Evolutionary conservation across 2,113 vertebrate genomes (phyloP).

Genomic region (Piaya cayana): DNA sequence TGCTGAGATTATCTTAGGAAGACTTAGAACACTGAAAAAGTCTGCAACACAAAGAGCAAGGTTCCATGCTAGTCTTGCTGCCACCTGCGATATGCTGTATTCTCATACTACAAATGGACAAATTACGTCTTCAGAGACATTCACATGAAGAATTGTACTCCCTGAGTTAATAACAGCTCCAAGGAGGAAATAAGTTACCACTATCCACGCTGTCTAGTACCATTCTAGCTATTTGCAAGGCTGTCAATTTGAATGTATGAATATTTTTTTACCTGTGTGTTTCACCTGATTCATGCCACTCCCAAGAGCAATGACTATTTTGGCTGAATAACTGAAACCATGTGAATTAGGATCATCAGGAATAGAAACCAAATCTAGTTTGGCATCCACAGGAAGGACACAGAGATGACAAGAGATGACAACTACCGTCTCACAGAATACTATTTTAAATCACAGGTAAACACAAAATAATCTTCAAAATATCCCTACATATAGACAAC

Average conservation of each 20-base stretch:
- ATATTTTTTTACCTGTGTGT: background rate
- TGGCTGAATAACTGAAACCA: background rate
- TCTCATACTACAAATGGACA: background rate
- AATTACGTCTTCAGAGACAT: background rate
- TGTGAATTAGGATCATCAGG: accelerated
- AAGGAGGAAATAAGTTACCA: background rate
- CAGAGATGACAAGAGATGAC: background rate
- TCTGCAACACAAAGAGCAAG: background rate
- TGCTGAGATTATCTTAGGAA: background rate
- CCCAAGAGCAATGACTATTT: background rate
- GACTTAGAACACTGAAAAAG: background rate
- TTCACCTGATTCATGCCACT: background rate
- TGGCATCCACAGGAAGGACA: background rate
- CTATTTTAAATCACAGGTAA: background rate
- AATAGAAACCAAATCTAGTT: background rate
- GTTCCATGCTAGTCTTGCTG: background rate
- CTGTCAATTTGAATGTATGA: background rate
- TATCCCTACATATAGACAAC: background rate
- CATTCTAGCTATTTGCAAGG: background rate
- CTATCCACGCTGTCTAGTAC: background rate
- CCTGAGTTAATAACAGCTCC: background rate
- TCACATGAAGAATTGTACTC: background rate
- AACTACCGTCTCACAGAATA: background rate
- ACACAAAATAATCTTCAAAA: background rate
- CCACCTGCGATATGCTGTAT: background rate